Percentiles rank a stretch among this genome's conserved stretches.
These are phyloP conservation scores for Aplysia californica DNA, from an alignment of 1,140 invertebrate species.

Conservation along the genomic window DNA sequence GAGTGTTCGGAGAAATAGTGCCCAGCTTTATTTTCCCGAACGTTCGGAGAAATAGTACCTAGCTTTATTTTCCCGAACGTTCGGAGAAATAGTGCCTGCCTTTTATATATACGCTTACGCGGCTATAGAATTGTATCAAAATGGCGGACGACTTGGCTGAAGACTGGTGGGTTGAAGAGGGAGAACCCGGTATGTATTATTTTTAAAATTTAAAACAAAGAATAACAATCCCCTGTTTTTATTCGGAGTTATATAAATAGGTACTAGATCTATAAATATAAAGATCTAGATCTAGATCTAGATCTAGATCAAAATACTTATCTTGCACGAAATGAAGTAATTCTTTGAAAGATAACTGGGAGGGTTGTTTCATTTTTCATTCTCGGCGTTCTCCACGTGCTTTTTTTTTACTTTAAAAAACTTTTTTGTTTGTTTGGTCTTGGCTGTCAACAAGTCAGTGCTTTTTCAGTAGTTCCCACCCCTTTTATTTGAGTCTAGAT, in stretches of 20 bases:
- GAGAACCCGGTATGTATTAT: no score
- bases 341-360: no score
- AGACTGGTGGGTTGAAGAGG: background rate
- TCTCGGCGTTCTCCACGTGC: background rate
- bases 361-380: background rate
- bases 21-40: no score
- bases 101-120: background rate
- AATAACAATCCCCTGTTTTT: no score
- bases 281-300: background rate
- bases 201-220: no score
- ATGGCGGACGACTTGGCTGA: slow-evolving; percentile 20
- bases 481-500: background rate
- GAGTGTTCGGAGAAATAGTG: no score
- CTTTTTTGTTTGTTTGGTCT: background rate
- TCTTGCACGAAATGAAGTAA: no score
- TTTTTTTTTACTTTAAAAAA: background rate
- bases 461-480: background rate
- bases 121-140: background rate
- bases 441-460: background rate
- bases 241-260: no score
- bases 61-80: no score
- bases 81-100: background rate
- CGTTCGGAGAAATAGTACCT: no score
- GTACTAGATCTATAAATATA: no score
- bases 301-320: background rate